phyloP scores from a whole-genome alignment of 2,113 vertebrate genomes.

The Toxostoma redivivum region DNA sequence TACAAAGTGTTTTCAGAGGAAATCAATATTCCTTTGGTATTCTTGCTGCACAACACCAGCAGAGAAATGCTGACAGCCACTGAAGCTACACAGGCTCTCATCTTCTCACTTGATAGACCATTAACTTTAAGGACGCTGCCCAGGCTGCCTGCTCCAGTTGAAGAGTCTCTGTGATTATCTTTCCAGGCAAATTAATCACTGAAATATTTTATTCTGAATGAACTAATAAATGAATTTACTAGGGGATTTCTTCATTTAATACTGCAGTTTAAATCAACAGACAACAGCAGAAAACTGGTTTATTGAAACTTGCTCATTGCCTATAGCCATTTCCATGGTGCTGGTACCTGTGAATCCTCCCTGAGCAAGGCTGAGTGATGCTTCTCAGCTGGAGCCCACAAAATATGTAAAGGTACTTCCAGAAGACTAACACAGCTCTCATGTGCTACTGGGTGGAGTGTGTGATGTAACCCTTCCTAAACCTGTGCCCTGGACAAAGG shows the following conservation, averaged over 20 bases:
- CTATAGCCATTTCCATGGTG: not conserved
- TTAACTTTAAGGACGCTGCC: not conserved
- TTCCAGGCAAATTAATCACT: not conserved
- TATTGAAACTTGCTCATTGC: not conserved
- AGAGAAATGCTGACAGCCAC: not conserved
- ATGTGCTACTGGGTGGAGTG: not conserved
- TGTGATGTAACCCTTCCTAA: rapidly evolving
- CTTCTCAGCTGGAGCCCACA: not conserved
- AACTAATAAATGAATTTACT: not conserved
- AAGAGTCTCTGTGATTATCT: not conserved
- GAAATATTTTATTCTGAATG: not conserved
- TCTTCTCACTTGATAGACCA: not conserved
- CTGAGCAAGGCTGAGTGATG: not conserved
- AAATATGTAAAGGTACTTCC: not conserved
- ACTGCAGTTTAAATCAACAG: not conserved
- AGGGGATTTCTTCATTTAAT: not conserved
- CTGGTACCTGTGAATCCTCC: not conserved
- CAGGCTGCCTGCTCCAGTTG: not conserved
- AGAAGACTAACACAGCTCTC: not conserved
- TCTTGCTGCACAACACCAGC: not conserved
- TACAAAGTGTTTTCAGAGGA: not conserved
- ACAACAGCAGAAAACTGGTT: not conserved
- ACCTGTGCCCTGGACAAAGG: not conserved
- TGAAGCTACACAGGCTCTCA: not conserved
- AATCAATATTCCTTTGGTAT: not conserved